phyloP scores from a whole-genome alignment of 2,113 vertebrate genomes.

The Xenopus tropicalis region UCB_Xtro_10.0 CM004444.2:92435001-92435500 shows the following conservation, averaged over 20 bases:
- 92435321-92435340: neutral
- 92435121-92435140: neutral
- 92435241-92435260: conserved; percentile 10
- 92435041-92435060: too few species aligned
- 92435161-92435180: neutral
- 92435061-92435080: too few species aligned
- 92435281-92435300: conserved; percentile 19
- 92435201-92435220: neutral
- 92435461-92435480: conserved; percentile 25
- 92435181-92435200: conserved; percentile 5
- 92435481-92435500: conserved; percentile 42
- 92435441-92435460: conserved; percentile 33
- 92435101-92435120: too few species aligned
- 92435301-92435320: conserved; percentile 1
- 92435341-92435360: neutral
- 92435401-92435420: conserved; percentile 31
- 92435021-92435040: too few species aligned
- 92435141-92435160: neutral
- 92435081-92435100: too few species aligned
- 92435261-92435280: neutral
- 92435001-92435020: too few species aligned
- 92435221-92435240: conserved; percentile 18
- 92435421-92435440: conserved; percentile 26
- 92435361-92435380: neutral
- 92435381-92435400: conserved; percentile 36